Percentiles rank a stretch among this genome's conserved stretches.
Conservation (phyloP, 2,113 vertebrate species). For the Pagrus major region DNA sequence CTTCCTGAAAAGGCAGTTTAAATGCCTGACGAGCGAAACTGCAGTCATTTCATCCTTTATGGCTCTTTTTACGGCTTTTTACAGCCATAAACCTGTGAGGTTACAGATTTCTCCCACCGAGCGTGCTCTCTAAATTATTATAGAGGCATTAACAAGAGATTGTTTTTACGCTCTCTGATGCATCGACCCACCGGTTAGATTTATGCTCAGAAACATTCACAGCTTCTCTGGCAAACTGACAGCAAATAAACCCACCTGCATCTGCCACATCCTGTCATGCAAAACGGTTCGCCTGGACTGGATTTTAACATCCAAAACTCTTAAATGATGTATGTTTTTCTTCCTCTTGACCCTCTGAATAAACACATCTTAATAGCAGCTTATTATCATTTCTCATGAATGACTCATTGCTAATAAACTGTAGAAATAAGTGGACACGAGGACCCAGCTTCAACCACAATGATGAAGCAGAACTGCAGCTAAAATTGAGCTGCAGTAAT, state of each 20-base stretch:
- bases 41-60: not conserved
- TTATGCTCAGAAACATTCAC: slow-evolving; percentile 31
- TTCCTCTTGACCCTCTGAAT: not conserved
- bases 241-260: not conserved
- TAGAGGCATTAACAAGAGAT: slow-evolving; percentile 35
- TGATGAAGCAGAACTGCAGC: not conserved
- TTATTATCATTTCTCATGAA: not conserved
- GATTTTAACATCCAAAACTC: not conserved
- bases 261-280: not conserved
- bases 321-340: not conserved
- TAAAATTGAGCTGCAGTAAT: not conserved
- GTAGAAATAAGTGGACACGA: not conserved
- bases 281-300: not conserved
- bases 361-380: not conserved
- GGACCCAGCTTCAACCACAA: not conserved
- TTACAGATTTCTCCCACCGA: not conserved
- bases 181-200: slow-evolving; percentile 24
- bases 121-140: slow-evolving; percentile 4
- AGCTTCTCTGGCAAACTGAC: slow-evolving; percentile 9
- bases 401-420: not conserved
- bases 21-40: not conserved
- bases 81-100: not conserved
- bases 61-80: slow-evolving; percentile 2
- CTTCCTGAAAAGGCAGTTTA: not conserved
- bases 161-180: slow-evolving; percentile 35